Conservation (phyloP, 2,888 invertebrate genomes). For the Scaptomyza caliginosa region DNA sequence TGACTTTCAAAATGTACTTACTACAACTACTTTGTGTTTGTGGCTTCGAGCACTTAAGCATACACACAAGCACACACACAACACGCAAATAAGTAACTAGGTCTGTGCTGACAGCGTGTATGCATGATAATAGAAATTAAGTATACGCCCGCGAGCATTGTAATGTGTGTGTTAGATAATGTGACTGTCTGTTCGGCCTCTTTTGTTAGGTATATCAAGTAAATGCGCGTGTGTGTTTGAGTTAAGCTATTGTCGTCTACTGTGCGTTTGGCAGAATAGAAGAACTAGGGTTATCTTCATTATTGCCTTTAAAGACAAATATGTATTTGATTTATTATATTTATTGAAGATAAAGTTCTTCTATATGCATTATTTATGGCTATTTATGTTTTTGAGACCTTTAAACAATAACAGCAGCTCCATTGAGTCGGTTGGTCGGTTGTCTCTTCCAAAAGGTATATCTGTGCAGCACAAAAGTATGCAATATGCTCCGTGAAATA, state of each 20-base stretch:
- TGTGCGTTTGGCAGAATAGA: constrained; percentile 14
- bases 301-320: not conserved
- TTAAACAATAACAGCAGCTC: not conserved
- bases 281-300: constrained; percentile 11
- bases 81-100: not conserved
- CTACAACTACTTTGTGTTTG: constrained; percentile 12
- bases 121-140: constrained; percentile 51
- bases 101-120: constrained; percentile 8
- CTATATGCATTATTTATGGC: not conserved
- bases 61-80: not conserved
- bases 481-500: not conserved
- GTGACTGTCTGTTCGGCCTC: constrained; percentile 21
- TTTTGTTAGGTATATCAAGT: constrained; percentile 33
- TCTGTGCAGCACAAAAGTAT: not conserved
- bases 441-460: too few species aligned
- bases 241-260: constrained; percentile 23
- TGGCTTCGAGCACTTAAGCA: constrained; percentile 11
- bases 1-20: constrained; percentile 7
- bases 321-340: not conserved
- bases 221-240: constrained; percentile 1
- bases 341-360: not conserved
- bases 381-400: not conserved
- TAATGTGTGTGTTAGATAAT: constrained; percentile 11
- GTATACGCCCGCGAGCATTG: constrained; percentile 47
- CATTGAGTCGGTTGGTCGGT: not conserved